phyloP scores from a whole-genome alignment of 30 jellyfish, hydroid and myxozoan genomes.

The Aurelia sp. region DNA sequence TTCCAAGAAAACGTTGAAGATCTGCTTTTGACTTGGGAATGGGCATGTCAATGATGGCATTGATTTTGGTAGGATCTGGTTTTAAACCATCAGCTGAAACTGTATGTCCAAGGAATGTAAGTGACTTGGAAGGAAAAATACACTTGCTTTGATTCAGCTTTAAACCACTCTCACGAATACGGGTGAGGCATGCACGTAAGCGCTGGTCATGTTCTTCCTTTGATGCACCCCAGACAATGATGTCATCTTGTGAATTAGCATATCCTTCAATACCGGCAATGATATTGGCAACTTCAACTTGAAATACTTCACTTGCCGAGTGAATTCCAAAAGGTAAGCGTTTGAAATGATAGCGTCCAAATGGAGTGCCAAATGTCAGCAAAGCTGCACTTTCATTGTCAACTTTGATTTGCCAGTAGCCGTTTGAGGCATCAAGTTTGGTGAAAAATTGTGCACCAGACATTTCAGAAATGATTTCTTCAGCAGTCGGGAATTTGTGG shows the following conservation, averaged over 20 bases:
- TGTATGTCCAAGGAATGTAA: slow-evolving; percentile 23
- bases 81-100: slow-evolving; percentile 41
- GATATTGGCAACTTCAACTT: slow-evolving; percentile 41
- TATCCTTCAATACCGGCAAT: slow-evolving; percentile 49
- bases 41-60: slow-evolving; percentile 47
- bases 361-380: slow-evolving; percentile 73
- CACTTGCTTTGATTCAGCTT: too few species aligned
- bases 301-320: slow-evolving; percentile 71
- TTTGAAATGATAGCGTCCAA: slow-evolving; percentile 72
- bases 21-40: slow-evolving; percentile 21
- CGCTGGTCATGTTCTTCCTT: background rate
- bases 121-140: too few species aligned
- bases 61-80: slow-evolving; percentile 51
- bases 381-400: slow-evolving; percentile 59
- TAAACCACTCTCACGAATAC: too few species aligned
- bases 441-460: slow-evolving; percentile 77
- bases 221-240: slow-evolving; percentile 48
- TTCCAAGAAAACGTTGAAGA: slow-evolving; percentile 67
- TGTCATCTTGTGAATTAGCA: slow-evolving; percentile 61
- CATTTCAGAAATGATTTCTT: slow-evolving; percentile 68
- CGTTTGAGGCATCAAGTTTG: slow-evolving; percentile 71
- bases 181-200: too few species aligned
- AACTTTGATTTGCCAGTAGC: slow-evolving; percentile 68
- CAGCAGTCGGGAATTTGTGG: slow-evolving; percentile 74
- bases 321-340: slow-evolving; percentile 83